Conservation (phyloP, 1,140 invertebrate species). For the Riptortus pedestris region DNA sequence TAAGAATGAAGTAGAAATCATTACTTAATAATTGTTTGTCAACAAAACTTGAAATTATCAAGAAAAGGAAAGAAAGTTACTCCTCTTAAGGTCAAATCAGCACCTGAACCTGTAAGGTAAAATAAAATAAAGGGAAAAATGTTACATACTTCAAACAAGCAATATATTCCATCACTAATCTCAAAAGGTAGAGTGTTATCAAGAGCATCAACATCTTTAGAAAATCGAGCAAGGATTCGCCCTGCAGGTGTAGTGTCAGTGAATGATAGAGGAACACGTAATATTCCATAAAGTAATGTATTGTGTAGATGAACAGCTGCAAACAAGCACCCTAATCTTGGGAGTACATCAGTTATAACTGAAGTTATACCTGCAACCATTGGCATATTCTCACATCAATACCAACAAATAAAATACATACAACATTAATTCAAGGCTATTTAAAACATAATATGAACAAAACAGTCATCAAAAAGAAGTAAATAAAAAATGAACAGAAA, state of each 20-base stretch:
- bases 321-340: constrained; percentile 18
- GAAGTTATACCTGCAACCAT: constrained; percentile 37
- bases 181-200: constrained; percentile 37
- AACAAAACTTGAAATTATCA: too few species aligned
- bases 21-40: too few species aligned
- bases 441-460: too few species aligned
- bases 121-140: background rate
- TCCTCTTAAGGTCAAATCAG: too few species aligned
- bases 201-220: constrained; percentile 37
- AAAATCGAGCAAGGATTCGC: constrained; percentile 46
- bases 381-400: background rate
- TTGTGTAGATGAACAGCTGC: constrained; percentile 43
- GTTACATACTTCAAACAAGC: constrained; percentile 27
- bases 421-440: too few species aligned
- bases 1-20: too few species aligned
- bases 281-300: constrained; percentile 58
- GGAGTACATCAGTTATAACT: constrained; percentile 49
- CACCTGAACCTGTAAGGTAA: constrained; percentile 46
- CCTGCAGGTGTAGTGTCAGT: constrained; percentile 82
- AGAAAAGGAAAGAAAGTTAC: too few species aligned
- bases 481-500: background rate
- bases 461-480: too few species aligned
- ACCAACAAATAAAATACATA: too few species aligned
- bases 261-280: constrained; percentile 66
- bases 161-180: constrained; percentile 20